Evolutionary conservation across 2,113 vertebrate genomes (phyloP), one percentile per base, ranked within the genome.

Genomic region (Arvicanthis niloticus): DNA sequence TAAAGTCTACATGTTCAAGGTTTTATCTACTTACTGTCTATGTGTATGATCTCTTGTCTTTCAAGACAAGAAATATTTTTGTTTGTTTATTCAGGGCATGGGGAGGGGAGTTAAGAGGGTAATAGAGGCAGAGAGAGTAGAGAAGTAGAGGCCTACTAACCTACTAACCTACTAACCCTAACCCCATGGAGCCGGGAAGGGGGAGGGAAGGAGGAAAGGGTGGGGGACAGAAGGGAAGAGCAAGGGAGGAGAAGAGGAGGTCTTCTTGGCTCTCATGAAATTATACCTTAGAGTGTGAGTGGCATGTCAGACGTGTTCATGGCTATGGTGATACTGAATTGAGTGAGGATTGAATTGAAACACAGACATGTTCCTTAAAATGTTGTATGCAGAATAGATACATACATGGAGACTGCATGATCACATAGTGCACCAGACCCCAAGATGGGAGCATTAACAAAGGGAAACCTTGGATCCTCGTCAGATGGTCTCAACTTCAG

Each of bases 381-480:
- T 19, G 51, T 13, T 37, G 15, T 3, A 7, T 75, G 48, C n/a
- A 42, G 19, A 19, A 22, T 51, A 29, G 67, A 81, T 16, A 9
- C 11, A 8, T 34, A 0, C 2, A 0, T 3, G 34, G n/a, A 26
- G 7, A 9, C 13, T 4, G 3, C 26, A 17, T 5, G 3, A 0
- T 6, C 45, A 7, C 11, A 0, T 5, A 4, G 42, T 45, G 12
- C 51, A 1, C 2, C 42, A n/a, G 13, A 22, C 3, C 53, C 40
- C 37, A 37, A 22, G 82, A 29, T 65, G 40, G 37, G 0, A 4
- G 24, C 7, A 13, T 4, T 62, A 72, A 1, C 0, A 37, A 8
- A 45, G 22, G 42, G 17, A 78, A 12, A 26, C 51, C 37, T 3
- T 2, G 24, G 56, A 5, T 60, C 34, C 31, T 0, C 0, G 5